Base-by-base conservation (phyloP, 2,797 vertebrate genomes). In the Alauda arvensis region DNA sequence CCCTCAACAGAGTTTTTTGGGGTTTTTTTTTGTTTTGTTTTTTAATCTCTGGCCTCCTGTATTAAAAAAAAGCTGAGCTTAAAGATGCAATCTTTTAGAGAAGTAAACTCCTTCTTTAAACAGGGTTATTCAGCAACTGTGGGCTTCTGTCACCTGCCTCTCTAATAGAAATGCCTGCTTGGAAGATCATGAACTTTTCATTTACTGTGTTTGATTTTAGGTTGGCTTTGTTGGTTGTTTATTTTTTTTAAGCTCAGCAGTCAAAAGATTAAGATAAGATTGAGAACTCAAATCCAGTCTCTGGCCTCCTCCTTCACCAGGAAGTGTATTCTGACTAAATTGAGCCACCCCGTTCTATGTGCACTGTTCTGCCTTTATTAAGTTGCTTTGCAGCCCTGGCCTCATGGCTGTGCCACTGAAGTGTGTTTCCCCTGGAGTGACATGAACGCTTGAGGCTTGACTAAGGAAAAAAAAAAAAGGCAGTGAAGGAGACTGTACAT, bases 321-420 rank as follows among this genome's bases (percentile, higher is more conserved):
- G 93, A 97, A 96, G 93, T 96, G 91, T 96, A 96, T 96, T 97
- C 92, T 96, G 96, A 97, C 95, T 90, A 96, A 97, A 96, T 93
- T 60, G 96, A 97, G 97, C 96, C 97, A 98, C 98, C 96, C 98
- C 92, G 93, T 98, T 96, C 93, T 97, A 97, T 95, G 95, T 98
- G 98, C 98, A 98, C 98, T 98, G 98, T 97, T 97, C 93, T 95
- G 94, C 96, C 95, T 97, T 96, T 94, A 94, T 95, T 94, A 90
- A 96, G 97, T 98, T 98, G 98, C 98, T 99, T 99, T 98, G 98
- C 97, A 98, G 98, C 98, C 98, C 96, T 97, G 94, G 97, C 96
- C 98, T 97, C 83, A 96, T 95, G 96, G 96, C 98, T 96, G 97
- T 97, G 98, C 97, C 98, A 98, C 98, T 98, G 97, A 98, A 98